Conservation (phyloP, 2,113 vertebrate species). For the Zeus faber region DNA sequence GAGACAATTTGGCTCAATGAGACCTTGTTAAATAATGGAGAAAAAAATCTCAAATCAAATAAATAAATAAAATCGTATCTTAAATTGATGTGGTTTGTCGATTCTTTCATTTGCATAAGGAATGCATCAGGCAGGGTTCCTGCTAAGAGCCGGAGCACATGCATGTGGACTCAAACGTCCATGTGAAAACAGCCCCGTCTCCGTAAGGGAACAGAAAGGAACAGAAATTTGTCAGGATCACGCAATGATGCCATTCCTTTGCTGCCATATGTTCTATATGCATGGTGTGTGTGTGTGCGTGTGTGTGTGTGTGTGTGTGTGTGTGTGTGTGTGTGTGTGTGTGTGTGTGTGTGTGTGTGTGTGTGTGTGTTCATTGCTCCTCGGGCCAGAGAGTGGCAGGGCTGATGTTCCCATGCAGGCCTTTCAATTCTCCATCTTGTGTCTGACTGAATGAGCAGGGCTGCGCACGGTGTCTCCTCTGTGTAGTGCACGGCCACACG, state of each 20-base stretch:
- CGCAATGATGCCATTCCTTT: constrained; percentile 15
- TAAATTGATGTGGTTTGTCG: too few relatives aligned
- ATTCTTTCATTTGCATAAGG: too few relatives aligned
- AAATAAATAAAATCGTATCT: too few relatives aligned
- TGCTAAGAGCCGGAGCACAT: too few relatives aligned
- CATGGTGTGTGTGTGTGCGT: constrained; percentile 23
- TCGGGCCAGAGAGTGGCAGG: constrained; percentile 18
- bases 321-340: constrained; percentile 9
- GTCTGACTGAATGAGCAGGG: constrained; percentile 37
- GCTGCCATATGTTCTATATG: constrained; percentile 27
- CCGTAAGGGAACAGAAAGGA: constrained; percentile 20
- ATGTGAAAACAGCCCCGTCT: constrained; percentile 20
- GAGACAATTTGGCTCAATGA: too few relatives aligned
- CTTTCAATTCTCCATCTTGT: constrained; percentile 14
- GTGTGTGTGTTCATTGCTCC: constrained; percentile 35
- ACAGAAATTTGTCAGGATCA: constrained; percentile 1
- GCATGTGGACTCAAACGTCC: background rate
- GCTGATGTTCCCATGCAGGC: constrained; percentile 29
- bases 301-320: constrained; percentile 18
- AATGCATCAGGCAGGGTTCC: too few relatives aligned
- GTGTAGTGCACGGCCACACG: too few relatives aligned
- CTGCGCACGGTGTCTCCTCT: too few relatives aligned
- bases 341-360: constrained; percentile 28
- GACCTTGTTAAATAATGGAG: too few relatives aligned
- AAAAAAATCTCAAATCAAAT: too few relatives aligned